phyloP scores from a whole-genome alignment of 2,113 vertebrate genomes.

The Myodes glareolus region DNA sequence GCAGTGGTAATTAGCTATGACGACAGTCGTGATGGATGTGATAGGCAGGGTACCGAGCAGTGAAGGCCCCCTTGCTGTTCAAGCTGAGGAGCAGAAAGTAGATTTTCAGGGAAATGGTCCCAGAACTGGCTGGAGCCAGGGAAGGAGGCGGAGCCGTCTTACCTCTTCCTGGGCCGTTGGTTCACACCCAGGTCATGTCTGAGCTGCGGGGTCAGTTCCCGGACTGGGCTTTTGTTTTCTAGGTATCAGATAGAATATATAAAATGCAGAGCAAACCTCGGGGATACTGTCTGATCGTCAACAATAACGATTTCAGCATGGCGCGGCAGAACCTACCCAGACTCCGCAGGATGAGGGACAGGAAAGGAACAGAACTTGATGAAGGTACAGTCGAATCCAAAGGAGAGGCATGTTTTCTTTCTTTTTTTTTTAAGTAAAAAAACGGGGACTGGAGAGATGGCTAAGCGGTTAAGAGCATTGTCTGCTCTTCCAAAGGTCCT shows the following conservation, averaged over 20 bases:
- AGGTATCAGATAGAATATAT: conserved; percentile 80
- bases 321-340: conserved; percentile 63
- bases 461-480: too few relatives aligned
- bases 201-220: not conserved
- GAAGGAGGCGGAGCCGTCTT: not conserved
- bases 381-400: conserved; percentile 83
- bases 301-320: conserved; percentile 87
- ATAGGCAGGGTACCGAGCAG: not conserved
- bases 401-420: conserved; percentile 4
- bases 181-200: not conserved
- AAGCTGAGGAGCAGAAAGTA: not conserved
- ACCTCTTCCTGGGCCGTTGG: not conserved
- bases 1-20: not conserved
- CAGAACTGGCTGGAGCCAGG: too few relatives aligned
- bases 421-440: not conserved
- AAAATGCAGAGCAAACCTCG: conserved; percentile 86
- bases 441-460: too few relatives aligned
- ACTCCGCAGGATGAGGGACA: not conserved
- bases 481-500: too few relatives aligned
- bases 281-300: conserved; percentile 92
- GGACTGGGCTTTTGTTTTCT: conserved; percentile 58
- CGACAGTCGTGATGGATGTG: not conserved
- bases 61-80: not conserved
- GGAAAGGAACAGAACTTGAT: conserved; percentile 88
- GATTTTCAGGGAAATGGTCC: not conserved